Evolutionary conservation across 2,888 invertebrate species (phyloP).

Genomic region (Drosophila recens): DNA sequence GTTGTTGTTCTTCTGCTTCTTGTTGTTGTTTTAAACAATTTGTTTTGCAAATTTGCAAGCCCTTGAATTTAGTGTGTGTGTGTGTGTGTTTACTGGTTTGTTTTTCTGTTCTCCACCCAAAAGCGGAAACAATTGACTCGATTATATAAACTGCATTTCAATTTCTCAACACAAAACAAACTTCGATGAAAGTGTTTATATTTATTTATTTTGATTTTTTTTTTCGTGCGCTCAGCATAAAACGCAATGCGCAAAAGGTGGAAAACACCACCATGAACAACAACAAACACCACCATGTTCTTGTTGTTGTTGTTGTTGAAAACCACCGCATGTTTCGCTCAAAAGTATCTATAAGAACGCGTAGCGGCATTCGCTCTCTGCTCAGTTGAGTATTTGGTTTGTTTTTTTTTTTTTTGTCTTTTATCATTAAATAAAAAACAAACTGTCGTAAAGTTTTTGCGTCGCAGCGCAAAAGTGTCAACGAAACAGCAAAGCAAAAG

Average conservation of each 20-base stretch:
- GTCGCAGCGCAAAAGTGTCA: slow-evolving; percentile 66
- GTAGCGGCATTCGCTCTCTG: slow-evolving; percentile 41
- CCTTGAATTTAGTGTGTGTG: slow-evolving; percentile 60
- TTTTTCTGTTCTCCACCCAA: slow-evolving; percentile 12
- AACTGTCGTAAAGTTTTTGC: slow-evolving; percentile 80
- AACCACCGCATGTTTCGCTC: slow-evolving; percentile 43
- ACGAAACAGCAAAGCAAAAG: slow-evolving; percentile 32
- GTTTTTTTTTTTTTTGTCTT: slow-evolving; percentile 12
- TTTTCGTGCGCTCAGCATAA: slow-evolving; percentile 36
- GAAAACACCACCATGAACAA: slow-evolving; percentile 28
- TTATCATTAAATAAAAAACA: slow-evolving; percentile 38
- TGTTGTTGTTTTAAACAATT: slow-evolving; percentile 40
- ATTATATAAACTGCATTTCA: slow-evolving; percentile 35
- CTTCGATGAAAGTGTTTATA: slow-evolving; percentile 19
- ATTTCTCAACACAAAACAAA: slow-evolving; percentile 21
- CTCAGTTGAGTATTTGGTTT: slow-evolving; percentile 21
- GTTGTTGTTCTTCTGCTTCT: slow-evolving; percentile 22
- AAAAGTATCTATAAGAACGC: slow-evolving; percentile 75
- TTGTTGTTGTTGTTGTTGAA: slow-evolving; percentile 5
- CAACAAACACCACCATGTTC: slow-evolving; percentile 17
- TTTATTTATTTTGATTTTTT: neutral
- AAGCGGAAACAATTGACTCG: slow-evolving; percentile 51
- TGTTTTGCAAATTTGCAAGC: slow-evolving; percentile 65
- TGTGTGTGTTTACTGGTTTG: slow-evolving; percentile 10
- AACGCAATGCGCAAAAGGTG: slow-evolving; percentile 79